Conservation (phyloP, 2,888 invertebrate genomes). For the Drosophila formosana region DNA sequence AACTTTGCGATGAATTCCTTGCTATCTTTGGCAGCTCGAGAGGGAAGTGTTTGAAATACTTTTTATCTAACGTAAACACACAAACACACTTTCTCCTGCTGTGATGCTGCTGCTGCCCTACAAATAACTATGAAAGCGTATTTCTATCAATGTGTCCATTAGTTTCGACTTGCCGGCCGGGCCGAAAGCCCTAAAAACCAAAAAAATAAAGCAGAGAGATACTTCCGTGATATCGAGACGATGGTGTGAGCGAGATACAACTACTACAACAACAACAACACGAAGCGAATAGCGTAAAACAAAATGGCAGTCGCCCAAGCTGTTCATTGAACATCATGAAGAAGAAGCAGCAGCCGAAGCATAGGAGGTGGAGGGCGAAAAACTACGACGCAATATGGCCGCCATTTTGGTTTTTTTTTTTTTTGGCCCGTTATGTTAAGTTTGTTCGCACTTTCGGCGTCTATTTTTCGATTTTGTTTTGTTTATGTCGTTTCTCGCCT, state of each 20-base stretch:
- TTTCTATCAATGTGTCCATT: conserved; percentile 5
- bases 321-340: conserved; percentile 33
- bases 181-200: conserved; percentile 19
- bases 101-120: background rate
- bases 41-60: conserved; percentile 8
- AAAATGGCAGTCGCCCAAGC: conserved; percentile 73
- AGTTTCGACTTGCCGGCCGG: conserved; percentile 37
- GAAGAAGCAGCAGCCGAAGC: conserved; percentile 1
- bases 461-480: conserved; percentile 60
- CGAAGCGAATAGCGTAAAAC: conserved; percentile 42
- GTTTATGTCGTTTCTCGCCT: conserved; percentile 65
- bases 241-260: conserved; percentile 44
- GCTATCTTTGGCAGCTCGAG: background rate
- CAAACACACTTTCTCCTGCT: conserved; percentile 19
- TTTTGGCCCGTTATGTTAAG: conserved; percentile 61
- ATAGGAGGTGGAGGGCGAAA: conserved; percentile 17
- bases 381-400: conserved; percentile 73
- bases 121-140: conserved; percentile 13
- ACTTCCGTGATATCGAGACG: conserved; percentile 25
- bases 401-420: conserved; percentile 66
- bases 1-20: conserved; percentile 8
- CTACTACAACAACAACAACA: conserved; percentile 1
- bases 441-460: conserved; percentile 35
- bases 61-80: conserved; percentile 19
- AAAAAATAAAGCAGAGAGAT: conserved; percentile 16